Evolutionary conservation across 1,140 invertebrate genomes (phyloP).

Genomic region (Drosophila teissieri): DNA sequence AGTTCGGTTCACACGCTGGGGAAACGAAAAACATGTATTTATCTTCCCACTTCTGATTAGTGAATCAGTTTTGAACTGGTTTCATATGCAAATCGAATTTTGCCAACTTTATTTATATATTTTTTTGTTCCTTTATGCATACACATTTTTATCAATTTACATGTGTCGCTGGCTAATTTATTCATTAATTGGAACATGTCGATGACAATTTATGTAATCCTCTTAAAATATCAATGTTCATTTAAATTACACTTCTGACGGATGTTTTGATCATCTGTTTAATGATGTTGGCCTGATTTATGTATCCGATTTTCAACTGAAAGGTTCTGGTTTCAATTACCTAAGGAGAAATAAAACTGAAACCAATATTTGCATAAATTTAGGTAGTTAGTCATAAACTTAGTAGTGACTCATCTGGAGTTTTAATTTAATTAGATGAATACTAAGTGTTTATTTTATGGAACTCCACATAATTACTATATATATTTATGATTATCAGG

Average conservation of each 20-base stretch:
- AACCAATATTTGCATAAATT: not conserved
- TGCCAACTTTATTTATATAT: constrained; percentile 36
- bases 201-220: constrained; percentile 32
- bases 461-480: no score
- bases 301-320: constrained; percentile 9
- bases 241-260: constrained; percentile 17
- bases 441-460: no score
- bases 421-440: not conserved
- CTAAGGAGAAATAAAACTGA: not conserved
- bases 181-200: constrained; percentile 41
- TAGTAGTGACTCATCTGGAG: not conserved
- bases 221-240: constrained; percentile 25
- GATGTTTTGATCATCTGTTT: constrained; percentile 14
- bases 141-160: constrained; percentile 24
- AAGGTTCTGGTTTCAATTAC: not conserved
- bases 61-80: constrained; percentile 31
- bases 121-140: not conserved
- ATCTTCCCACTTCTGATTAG: constrained; percentile 37
- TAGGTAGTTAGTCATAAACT: not conserved
- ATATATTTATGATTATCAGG: no score
- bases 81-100: constrained; percentile 48
- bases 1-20: constrained; percentile 42
- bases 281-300: constrained; percentile 14
- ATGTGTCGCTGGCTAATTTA: constrained; percentile 32
- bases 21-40: constrained; percentile 12